These are phyloP conservation scores for Saiga tatarica DNA, from an alignment of 2,113 vertebrate species.

Conservation along the genomic window DNA sequence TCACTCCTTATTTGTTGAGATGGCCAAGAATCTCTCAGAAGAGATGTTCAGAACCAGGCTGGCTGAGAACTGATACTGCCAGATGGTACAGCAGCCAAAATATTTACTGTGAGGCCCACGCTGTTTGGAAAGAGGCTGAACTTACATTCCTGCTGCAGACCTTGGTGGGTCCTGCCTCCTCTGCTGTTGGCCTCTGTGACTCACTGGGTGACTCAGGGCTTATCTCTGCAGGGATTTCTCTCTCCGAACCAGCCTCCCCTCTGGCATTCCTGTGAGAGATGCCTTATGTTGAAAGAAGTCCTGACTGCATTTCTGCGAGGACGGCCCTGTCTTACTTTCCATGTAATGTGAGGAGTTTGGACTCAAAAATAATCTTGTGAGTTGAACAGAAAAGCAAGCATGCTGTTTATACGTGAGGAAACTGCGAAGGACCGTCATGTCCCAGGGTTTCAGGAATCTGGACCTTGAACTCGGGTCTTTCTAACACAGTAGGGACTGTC, in stretches of 20 bases:
- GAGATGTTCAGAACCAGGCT: neutral
- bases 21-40: neutral
- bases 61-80: neutral
- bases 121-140: slow-evolving; percentile 11
- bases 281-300: neutral
- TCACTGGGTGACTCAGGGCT: neutral
- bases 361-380: neutral
- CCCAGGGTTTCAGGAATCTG: neutral
- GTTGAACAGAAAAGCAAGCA: neutral
- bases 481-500: neutral
- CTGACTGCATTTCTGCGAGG: neutral
- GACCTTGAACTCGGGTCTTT: neutral
- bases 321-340: neutral
- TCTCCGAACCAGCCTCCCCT: neutral
- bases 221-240: neutral
- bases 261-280: neutral
- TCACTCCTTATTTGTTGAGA: neutral
- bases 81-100: slow-evolving; percentile 36
- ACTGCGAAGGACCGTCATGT: neutral
- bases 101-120: neutral
- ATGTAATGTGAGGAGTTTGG: neutral
- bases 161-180: neutral
- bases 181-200: neutral
- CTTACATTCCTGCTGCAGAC: neutral
- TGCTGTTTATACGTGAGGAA: neutral